Percentiles rank a stretch among this genome's conserved stretches.
Evolutionary conservation across 2,113 vertebrate species (phyloP).

Genomic region (Melanerpes formicivorus): DNA sequence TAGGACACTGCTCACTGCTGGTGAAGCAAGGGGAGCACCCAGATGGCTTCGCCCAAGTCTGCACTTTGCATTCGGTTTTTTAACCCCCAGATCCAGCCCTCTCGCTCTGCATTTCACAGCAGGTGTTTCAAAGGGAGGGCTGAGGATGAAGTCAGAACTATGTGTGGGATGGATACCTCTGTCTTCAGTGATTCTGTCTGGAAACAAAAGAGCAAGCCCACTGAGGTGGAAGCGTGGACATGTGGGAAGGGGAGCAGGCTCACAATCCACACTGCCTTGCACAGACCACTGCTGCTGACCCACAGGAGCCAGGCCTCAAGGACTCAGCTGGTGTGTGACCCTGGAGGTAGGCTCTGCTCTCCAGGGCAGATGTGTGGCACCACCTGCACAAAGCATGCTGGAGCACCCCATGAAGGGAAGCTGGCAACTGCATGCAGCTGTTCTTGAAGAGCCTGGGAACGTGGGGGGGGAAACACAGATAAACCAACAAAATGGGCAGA

Average conservation of each 20-base stretch:
- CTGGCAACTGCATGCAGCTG: neutral
- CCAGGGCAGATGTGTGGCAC: slow-evolving; percentile 27
- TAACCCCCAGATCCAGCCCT: neutral
- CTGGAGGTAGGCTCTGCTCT: slow-evolving; percentile 14
- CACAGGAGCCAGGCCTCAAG: neutral
- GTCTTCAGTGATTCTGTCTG: neutral
- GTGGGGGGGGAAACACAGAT: slow-evolving; percentile 8
- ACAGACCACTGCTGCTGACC: neutral
- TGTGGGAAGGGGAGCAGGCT: neutral
- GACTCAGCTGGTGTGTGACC: slow-evolving; percentile 16
- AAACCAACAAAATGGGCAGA: neutral
- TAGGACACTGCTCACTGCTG: neutral
- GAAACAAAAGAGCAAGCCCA: neutral
- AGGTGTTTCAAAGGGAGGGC: neutral
- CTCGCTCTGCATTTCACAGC: neutral
- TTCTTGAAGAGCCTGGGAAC: slow-evolving; percentile 51
- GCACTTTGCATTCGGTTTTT: neutral
- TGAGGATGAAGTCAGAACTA: neutral
- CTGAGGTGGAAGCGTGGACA: neutral
- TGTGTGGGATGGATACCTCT: neutral
- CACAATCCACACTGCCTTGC: neutral
- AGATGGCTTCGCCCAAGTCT: slow-evolving; percentile 1
- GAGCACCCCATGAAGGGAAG: slow-evolving; percentile 33
- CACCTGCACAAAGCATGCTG: slow-evolving; percentile 35
- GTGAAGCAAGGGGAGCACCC: neutral